Evolutionary conservation across 2,888 invertebrate species (phyloP), one percentile per base, ranked within the genome.

Genomic region (Ischnura elegans): DNA sequence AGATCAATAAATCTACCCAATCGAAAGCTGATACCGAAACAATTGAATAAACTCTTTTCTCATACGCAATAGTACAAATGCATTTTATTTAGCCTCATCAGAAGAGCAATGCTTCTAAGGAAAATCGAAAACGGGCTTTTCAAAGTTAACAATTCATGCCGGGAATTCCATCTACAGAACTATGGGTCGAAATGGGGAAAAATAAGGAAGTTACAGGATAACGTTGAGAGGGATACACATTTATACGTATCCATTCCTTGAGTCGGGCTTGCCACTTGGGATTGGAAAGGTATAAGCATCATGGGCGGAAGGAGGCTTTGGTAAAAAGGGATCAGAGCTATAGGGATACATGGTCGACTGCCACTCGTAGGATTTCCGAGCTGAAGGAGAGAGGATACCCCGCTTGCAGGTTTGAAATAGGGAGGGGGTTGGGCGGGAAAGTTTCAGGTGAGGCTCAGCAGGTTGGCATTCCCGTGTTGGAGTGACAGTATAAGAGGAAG

Each of bases 321-420:
- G 86, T 46, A 86, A 86, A 86, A 86, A 86, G 86, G 86, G 86
- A 86, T 86, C 25, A 86, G 86, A 45, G 45, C 86, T 45, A 86
- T 86, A 43, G 45, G 86, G 45, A 86, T 45, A 86, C 86, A 86
- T 45, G 86, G 45, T 86, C 86, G 46, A n/a, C 43, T 86, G 86
- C 86, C 86, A 86, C 86, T 19, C 5, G 86, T n/a, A 46, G 86
- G 29, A 76, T 86, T 86, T n/a, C 25, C 25, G 86, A 2, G 45
- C 19, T 51, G 19, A 51, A 10, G 46, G 43, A n/a, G n/a, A 46
- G 86, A 5, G 61, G n/a, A 10, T 21, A 0, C 19, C n/a, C 25
- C 25, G n/a, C 61, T 10, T 25, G 42, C 19, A 85, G 43, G 36
- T 16, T n/a, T 85, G 43, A 10, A 36, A 21, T 21, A n/a, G 45